Evolutionary conservation across 2,113 vertebrate genomes (phyloP).

Genomic region (Scatophagus argus): DNA sequence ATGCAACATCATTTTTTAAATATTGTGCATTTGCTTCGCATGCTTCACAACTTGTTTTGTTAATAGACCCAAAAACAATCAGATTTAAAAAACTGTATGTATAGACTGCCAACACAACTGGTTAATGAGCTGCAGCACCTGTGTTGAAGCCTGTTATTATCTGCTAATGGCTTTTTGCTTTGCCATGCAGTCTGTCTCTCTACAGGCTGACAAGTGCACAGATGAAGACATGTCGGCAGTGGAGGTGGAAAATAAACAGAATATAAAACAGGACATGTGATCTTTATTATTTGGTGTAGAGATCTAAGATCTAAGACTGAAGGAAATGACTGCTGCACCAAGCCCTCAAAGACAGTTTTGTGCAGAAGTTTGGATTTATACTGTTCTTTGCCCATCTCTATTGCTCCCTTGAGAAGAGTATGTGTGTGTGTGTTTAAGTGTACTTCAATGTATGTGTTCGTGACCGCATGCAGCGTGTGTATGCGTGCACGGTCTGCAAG

Average conservation of each 20-base stretch:
- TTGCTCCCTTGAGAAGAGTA: constrained; percentile 5
- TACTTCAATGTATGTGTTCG: background rate
- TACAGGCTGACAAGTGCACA: background rate
- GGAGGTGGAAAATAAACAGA: constrained; percentile 28
- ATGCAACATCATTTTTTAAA: background rate
- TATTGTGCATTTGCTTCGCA: background rate
- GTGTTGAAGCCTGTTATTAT: background rate
- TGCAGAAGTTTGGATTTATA: constrained; percentile 27
- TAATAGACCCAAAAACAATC: background rate
- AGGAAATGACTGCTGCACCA: constrained; percentile 12
- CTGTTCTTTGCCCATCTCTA: constrained; percentile 7
- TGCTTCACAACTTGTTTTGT: background rate
- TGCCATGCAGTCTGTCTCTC: background rate
- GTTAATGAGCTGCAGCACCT: background rate
- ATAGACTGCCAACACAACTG: background rate
- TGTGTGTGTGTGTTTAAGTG: background rate
- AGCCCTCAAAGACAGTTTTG: constrained; percentile 22
- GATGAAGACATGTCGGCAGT: constrained; percentile 12
- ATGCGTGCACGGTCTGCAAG: background rate
- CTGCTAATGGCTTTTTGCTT: background rate
- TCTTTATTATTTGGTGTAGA: constrained; percentile 2
- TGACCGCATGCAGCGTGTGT: background rate
- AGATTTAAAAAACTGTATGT: background rate
- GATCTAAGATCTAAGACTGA: constrained; percentile 3
- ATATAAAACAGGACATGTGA: constrained; percentile 11